These are phyloP conservation scores for Phyllostomus discolor DNA, from an alignment of 2,113 vertebrate species.

Conservation along the genomic window DNA sequence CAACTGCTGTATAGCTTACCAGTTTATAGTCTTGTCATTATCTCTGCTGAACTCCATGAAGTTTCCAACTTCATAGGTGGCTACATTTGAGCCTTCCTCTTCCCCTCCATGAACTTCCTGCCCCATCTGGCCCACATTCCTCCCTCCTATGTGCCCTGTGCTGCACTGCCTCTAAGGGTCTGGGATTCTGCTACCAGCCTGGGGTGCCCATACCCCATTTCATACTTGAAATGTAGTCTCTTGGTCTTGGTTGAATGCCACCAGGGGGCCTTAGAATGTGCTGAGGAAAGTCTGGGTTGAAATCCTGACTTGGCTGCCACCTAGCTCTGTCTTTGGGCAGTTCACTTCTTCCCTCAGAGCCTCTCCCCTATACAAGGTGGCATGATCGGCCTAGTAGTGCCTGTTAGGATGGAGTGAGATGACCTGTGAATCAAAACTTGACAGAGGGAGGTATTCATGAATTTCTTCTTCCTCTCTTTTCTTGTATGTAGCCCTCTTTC, in stretches of 20 bases:
- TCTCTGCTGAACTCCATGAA: constrained; percentile 28
- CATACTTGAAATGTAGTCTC: not conserved
- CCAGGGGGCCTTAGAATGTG: not conserved
- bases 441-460: not conserved
- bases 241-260: no score
- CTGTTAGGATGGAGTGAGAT: no score
- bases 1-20: constrained; percentile 15
- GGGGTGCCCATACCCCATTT: not conserved
- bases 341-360: not conserved
- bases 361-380: not conserved
- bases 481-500: not conserved
- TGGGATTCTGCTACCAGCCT: not conserved
- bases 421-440: not conserved
- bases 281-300: not conserved
- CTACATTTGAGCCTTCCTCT: not conserved
- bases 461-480: not conserved
- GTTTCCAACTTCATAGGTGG: not conserved
- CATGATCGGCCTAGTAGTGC: rapidly evolving
- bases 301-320: not conserved
- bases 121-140: not conserved
- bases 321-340: not conserved
- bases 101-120: not conserved
- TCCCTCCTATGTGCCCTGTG: not conserved
- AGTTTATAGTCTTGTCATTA: constrained; percentile 41
- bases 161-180: not conserved